Evolutionary conservation across 2,888 invertebrate genomes (phyloP).

Genomic region (Diaprepes abbreviatus): DNA sequence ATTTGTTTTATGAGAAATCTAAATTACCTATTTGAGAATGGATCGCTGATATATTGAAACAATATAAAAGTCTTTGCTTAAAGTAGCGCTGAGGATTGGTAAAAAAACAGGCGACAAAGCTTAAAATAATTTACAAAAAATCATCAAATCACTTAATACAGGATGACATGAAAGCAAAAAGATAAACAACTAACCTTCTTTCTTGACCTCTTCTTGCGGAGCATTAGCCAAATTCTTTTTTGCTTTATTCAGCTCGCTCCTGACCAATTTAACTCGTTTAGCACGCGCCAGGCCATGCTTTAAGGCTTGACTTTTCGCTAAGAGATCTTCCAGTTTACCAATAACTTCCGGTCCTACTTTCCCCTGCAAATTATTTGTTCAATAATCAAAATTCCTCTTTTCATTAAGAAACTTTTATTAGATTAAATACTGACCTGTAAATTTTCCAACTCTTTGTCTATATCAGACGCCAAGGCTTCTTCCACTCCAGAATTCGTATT

Average conservation of each 20-base stretch:
- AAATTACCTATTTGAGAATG: too few relatives aligned
- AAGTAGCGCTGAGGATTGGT: too few relatives aligned
- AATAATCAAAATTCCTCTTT: not conserved
- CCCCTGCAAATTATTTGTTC: conserved; percentile 55
- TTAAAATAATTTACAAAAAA: too few relatives aligned
- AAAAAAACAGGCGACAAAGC: too few relatives aligned
- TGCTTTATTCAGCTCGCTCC: conserved; percentile 72
- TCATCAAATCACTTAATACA: too few relatives aligned
- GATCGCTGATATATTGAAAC: too few relatives aligned
- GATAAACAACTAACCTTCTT: conserved; percentile 15
- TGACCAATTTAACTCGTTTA: conserved; percentile 73
- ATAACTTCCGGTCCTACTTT: conserved; percentile 66
- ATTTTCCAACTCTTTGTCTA: conserved; percentile 71
- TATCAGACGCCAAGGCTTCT: conserved; percentile 70
- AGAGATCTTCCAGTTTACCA: conserved; percentile 72
- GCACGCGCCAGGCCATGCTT: conserved; percentile 72
- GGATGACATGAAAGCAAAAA: too few relatives aligned
- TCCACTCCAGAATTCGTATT: conserved; percentile 56
- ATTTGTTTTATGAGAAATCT: too few relatives aligned
- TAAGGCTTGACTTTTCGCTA: conserved; percentile 75
- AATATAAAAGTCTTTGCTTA: too few relatives aligned
- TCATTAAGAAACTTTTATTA: too few relatives aligned
- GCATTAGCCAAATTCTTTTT: conserved; percentile 62
- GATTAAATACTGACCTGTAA: conserved; percentile 61
- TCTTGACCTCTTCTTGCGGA: conserved; percentile 46